These are phyloP conservation scores for Pan paniscus DNA, from an alignment of 2,113 vertebrate genomes.

Conservation along the genomic window DNA sequence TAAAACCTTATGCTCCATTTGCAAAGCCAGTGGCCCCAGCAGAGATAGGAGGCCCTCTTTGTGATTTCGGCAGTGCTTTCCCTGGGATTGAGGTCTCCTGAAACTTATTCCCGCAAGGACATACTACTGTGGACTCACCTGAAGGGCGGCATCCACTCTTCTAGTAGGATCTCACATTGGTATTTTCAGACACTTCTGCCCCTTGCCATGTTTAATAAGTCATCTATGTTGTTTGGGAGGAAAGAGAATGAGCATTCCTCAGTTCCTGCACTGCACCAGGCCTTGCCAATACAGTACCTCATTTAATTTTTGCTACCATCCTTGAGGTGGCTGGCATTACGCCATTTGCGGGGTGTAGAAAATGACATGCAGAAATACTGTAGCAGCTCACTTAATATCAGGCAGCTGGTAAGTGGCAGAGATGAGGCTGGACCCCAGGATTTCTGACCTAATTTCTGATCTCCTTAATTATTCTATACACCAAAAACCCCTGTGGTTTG, in stretches of 20 bases:
- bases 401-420: background rate
- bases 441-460: background rate
- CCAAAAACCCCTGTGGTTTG: background rate
- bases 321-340: background rate
- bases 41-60: background rate
- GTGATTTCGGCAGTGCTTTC: background rate
- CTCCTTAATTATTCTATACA: background rate
- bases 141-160: background rate
- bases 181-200: background rate
- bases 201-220: background rate
- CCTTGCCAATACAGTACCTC: background rate
- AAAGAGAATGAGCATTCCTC: fast-evolving
- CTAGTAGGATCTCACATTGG: background rate
- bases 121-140: fast-evolving
- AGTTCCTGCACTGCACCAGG: fast-evolving
- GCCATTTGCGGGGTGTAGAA: background rate
- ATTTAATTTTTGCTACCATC: background rate
- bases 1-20: background rate
- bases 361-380: background rate
- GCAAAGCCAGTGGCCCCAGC: background rate
- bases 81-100: background rate
- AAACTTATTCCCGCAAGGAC: fast-evolving
- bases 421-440: background rate
- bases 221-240: background rate
- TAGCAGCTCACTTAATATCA: background rate